Percentiles rank a stretch among this genome's conserved stretches.
These are phyloP conservation scores for Sebastiscus albofasciatus DNA, from an alignment of 2,797 vertebrate genomes.

Conservation along the genomic window DNA sequence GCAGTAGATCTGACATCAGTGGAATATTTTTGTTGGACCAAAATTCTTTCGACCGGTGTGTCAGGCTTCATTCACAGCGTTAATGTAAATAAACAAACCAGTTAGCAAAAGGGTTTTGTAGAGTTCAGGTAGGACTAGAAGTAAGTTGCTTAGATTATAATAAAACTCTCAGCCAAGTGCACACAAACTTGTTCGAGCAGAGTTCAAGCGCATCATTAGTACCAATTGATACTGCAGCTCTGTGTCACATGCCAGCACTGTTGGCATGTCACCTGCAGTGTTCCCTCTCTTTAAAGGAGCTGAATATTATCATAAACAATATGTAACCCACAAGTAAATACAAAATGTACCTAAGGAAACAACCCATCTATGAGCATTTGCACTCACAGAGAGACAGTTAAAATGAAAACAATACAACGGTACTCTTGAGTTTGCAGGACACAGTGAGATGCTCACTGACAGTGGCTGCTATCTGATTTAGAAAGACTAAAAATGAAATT, in stretches of 20 bases:
- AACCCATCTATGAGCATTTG: background rate
- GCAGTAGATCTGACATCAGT: constrained; percentile 24
- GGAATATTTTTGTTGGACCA: constrained; percentile 22
- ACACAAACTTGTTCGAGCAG: background rate
- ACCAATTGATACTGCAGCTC: background rate
- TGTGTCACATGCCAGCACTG: background rate
- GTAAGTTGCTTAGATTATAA: background rate
- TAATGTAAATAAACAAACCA: background rate
- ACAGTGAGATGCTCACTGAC: background rate
- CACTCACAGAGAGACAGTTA: background rate
- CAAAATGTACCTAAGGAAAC: background rate
- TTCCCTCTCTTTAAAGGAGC: background rate
- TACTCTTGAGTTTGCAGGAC: background rate
- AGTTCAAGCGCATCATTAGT: background rate
- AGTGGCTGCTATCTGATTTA: background rate
- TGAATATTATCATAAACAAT: background rate
- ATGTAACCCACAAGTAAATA: background rate
- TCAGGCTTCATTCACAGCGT: background rate
- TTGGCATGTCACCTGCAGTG: background rate
- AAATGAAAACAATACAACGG: background rate
- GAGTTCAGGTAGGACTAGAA: background rate
- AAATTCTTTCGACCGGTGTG: constrained; percentile 7
- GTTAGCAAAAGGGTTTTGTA: background rate
- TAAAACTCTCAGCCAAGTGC: background rate
- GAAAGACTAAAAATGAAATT: background rate